Evolutionary conservation across 2,113 vertebrate species (phyloP), one percentile per base, ranked within the genome.

Genomic region (Callorhinus ursinus): DNA sequence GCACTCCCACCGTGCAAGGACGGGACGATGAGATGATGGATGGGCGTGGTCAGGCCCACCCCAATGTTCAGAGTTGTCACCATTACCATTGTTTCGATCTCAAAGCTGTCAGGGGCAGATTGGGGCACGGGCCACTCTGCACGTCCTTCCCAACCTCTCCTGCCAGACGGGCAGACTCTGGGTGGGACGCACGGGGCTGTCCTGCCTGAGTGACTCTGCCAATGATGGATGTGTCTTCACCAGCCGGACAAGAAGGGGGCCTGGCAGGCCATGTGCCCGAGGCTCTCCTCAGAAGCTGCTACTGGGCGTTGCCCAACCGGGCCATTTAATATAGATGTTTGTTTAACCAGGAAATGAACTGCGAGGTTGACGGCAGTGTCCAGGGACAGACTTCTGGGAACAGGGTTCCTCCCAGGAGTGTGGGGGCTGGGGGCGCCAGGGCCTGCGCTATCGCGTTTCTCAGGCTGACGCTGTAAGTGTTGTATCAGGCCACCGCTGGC

Each of bases 271-370:
- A 98, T 88, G 77, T 96, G 98, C 97, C 96, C 90, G 76, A 92
- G 96, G 97, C 85, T 69, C 98, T 97, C 98, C 97, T 97, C 96
- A 96, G 97, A 98, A 97, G 96, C 97, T 65, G 97, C 97, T 98
- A 98, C 95, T 98, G 98, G 98, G 99, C 97, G 98, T 98, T 97
- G 98, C 98, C 98, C 97, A 82, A 92, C 97, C 95, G n/a, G 95
- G 95, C 98, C 98, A 96, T 98, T 98, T 98, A 99, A 98, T 95
- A 98, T 89, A 98, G 97, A 97, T 98, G 98, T 98, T 98, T 99
- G 97, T 97, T 98, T 98, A 98, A 98, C 97, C 98, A 98, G 98
- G 98, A 99, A 98, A 98, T 98, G 96, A 98, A 98, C 98, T 98
- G 91, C 16, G 59, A 90, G 97, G 96, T 13, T 98, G 97, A 98